A percentile compares a stretch with the other conserved stretches of the same genome.
These are phyloP conservation scores for Ursus arctos DNA, from an alignment of 2,113 vertebrate species.

Conservation along the genomic window DNA sequence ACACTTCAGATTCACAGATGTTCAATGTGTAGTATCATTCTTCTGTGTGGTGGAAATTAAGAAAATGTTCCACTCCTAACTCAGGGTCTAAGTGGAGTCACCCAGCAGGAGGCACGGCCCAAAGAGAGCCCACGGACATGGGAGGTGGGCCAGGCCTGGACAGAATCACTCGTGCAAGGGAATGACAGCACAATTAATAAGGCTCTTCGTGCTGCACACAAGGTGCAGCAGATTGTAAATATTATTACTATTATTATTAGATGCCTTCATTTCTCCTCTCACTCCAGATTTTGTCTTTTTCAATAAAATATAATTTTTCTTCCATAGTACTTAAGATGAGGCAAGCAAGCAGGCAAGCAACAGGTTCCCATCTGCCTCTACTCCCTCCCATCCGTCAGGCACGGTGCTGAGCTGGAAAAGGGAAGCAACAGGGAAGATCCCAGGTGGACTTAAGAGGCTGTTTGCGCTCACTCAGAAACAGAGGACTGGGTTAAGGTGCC, in stretches of 20 bases:
- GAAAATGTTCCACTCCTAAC: constrained; percentile 52
- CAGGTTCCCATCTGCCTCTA: background rate
- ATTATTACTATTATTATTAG: background rate
- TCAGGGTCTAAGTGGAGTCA: background rate
- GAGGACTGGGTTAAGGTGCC: background rate
- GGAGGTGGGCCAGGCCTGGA: background rate
- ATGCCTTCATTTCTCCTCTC: background rate
- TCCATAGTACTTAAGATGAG: background rate
- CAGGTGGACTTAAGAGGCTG: background rate
- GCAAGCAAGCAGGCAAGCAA: background rate
- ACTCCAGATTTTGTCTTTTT: background rate
- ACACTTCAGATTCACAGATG: background rate
- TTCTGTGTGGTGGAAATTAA: constrained; percentile 21
- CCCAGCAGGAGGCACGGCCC: background rate
- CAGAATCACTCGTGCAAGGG: background rate
- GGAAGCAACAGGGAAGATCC: background rate
- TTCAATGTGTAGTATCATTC: background rate
- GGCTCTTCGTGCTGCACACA: background rate
- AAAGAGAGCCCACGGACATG: background rate
- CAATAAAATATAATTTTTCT: background rate
- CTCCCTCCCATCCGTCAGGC: rapidly evolving
- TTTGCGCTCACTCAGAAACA: background rate
- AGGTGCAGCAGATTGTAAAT: background rate
- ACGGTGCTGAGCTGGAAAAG: background rate
- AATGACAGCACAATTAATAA: background rate